Conservation (phyloP, 2,113 vertebrate genomes). For the Engraulis encrasicolus region DNA sequence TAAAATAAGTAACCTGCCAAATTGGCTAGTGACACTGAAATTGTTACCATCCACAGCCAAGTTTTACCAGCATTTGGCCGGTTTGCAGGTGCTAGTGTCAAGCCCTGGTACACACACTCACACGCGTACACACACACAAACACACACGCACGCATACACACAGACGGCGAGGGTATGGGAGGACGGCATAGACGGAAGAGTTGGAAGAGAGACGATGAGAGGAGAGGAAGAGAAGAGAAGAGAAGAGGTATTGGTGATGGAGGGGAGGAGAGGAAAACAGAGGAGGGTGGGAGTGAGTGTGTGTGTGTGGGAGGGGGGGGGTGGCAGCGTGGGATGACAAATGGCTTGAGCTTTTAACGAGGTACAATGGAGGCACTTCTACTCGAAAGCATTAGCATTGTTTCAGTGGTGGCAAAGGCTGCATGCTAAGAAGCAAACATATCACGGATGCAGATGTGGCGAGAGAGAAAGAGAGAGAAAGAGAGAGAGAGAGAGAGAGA, state of each 20-base stretch:
- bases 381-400: conserved; percentile 52
- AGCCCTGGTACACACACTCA: no score
- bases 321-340: not conserved
- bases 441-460: not conserved
- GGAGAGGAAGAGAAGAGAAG: no score
- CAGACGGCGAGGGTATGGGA: not conserved
- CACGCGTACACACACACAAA: no score
- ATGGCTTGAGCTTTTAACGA: conserved; percentile 38
- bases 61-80: no score
- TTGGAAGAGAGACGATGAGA: not conserved
- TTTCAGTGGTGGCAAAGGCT: conserved; percentile 38
- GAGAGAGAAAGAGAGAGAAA: not conserved
- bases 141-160: no score
- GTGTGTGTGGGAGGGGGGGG: not conserved
- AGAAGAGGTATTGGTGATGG: not conserved
- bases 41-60: no score
- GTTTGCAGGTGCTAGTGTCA: no score
- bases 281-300: not conserved
- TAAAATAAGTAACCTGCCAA: no score
- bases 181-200: no score
- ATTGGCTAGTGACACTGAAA: no score
- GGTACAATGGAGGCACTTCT: conserved; percentile 41
- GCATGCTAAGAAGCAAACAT: conserved; percentile 49
- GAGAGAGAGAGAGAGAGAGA: not conserved
- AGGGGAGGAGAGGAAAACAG: no score